These are phyloP conservation scores for Flexamia atlantica DNA, from an alignment of 2,888 invertebrate genomes.

Conservation along the genomic window DNA sequence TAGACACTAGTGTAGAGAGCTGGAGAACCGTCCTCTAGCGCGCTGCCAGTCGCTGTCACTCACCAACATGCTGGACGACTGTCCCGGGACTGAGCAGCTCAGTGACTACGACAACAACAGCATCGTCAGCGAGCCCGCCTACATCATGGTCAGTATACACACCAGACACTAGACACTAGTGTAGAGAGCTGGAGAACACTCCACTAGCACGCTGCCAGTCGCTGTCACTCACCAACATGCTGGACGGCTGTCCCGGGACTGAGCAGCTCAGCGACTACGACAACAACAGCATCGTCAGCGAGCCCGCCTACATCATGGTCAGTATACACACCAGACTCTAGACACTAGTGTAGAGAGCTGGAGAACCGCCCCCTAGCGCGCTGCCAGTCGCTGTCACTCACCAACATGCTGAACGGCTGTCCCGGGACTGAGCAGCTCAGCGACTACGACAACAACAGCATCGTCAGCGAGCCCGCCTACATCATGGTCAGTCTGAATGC, in stretches of 20 bases:
- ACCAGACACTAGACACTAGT: constrained; percentile 25
- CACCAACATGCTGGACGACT: constrained; percentile 38
- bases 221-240: constrained; percentile 44
- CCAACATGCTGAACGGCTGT: constrained; percentile 32
- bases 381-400: constrained; percentile 57
- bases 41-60: constrained; percentile 59
- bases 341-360: constrained; percentile 8
- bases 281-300: constrained; percentile 61
- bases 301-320: constrained; percentile 57
- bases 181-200: constrained; percentile 29
- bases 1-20: constrained; percentile 8
- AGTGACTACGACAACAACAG: constrained; percentile 60
- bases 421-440: constrained; percentile 44
- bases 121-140: constrained; percentile 60
- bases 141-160: constrained; percentile 39
- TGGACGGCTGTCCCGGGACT: constrained; percentile 22
- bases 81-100: constrained; percentile 36
- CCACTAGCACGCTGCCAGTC: constrained; percentile 60
- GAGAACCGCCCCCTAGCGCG: constrained; percentile 59
- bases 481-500: constrained; percentile 25
- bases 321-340: constrained; percentile 1
- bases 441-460: constrained; percentile 59
- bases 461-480: constrained; percentile 61
- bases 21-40: constrained; percentile 54
- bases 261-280: constrained; percentile 56